Evolutionary conservation across 2,888 invertebrate species (phyloP).

Genomic region (Clunio marinus): DNA sequence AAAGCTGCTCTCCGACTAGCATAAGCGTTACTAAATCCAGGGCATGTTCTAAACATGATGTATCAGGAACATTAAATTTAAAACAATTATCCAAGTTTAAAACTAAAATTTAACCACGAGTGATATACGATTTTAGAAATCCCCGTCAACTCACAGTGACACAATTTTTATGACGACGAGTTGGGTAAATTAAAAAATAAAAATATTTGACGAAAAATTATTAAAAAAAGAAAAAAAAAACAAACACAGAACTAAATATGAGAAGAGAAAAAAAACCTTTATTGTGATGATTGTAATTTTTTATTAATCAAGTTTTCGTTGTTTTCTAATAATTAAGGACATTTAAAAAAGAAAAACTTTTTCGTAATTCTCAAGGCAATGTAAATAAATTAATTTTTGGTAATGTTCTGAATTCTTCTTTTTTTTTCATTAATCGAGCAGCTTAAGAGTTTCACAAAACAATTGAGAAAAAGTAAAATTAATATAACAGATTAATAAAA

Average conservation of each 20-base stretch:
- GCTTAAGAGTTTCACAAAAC: not conserved
- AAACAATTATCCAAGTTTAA: conserved; percentile 7
- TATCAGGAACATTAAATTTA: conserved; percentile 40
- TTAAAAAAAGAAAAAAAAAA: conserved; percentile 39
- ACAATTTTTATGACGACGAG: not conserved
- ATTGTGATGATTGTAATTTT: conserved; percentile 39
- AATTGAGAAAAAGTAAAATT: not conserved
- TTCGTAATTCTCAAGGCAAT: not conserved
- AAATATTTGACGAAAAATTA: conserved; percentile 27
- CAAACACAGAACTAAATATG: conserved; percentile 48
- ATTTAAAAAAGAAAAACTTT: too few species aligned
- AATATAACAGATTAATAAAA: not conserved
- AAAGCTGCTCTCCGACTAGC: conserved; percentile 79
- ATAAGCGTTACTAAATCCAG: conserved; percentile 35
- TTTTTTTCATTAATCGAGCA: conserved; percentile 43
- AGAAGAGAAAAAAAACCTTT: conserved; percentile 48
- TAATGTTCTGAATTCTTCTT: conserved; percentile 47
- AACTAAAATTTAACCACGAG: conserved; percentile 28
- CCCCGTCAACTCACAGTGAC: not conserved
- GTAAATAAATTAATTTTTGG: conserved; percentile 1
- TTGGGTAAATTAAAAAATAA: conserved; percentile 3
- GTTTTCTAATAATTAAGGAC: conserved; percentile 23
- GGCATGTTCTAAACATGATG: conserved; percentile 12
- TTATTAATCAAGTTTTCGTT: conserved; percentile 38
- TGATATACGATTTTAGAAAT: conserved; percentile 38